Evolutionary conservation across 2,888 invertebrate genomes (phyloP), one percentile per base, ranked within the genome.

Genomic region (Gonocerus acuteangulatus): DNA sequence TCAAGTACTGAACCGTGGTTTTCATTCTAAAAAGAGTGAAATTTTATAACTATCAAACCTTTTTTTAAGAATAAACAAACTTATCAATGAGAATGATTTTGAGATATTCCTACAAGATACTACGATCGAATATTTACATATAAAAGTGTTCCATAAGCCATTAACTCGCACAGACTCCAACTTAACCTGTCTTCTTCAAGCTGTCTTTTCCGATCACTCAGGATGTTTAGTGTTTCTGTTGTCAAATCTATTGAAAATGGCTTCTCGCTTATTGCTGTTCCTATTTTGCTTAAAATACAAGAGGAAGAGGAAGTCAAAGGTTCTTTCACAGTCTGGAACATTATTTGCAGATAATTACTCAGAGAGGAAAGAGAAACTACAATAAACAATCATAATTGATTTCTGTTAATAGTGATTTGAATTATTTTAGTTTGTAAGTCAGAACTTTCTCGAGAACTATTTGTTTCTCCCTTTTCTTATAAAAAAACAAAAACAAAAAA

Each of bases 281-380:
- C 54, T 21, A 54, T 27, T 6, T 36, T 44, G 1, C 15, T 39
- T n/a, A 54, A 22, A 1, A 44, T 42, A 6, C 7, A 6, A n/a
- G 23, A 3, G 1, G 54, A 2, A 6, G 18, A 21, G 4, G 48
- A 39, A 11, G 60, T 60, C 19, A 47, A 32, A 7, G 61, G 61
- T 19, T 61, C 61, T 16, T 36, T 39, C 6, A 47, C 9, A 1
- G 47, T 1, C 61, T 61, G 44, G 4, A 60, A 60, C 15, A 1
- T 21, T 13, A 34, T n/a, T 13, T 7, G 4, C 2, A 23, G 23
- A 19, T 13, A 51, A 19, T 23, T 44, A 61, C 52, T 19, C 78
- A 77, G 69, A 82, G 77, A 2, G 11, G 16, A 16, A 2, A n/a
- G n/a, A n/a, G 18, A n/a, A 6, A 42, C 1, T 42, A 44, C 13